Percentiles rank a stretch among this genome's conserved stretches.
These are phyloP conservation scores for Struthidea cinerea DNA, from an alignment of 2,113 vertebrate genomes.

Conservation along the genomic window DNA sequence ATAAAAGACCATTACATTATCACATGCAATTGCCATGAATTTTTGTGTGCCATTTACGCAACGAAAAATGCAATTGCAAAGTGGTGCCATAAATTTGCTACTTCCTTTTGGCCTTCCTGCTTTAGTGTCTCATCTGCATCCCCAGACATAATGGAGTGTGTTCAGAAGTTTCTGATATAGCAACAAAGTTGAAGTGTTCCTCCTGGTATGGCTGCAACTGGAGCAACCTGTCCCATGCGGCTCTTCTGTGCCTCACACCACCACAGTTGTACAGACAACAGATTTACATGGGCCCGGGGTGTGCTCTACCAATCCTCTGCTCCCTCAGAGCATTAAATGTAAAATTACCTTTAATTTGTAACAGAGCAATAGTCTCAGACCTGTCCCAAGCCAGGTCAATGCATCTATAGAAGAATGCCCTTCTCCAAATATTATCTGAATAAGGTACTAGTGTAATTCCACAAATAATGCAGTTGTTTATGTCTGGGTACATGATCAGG, in stretches of 20 bases:
- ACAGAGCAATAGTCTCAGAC: neutral
- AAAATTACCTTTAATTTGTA: neutral
- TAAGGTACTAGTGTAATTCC: neutral
- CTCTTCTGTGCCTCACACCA: neutral
- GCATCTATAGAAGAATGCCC: neutral
- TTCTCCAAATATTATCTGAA: neutral
- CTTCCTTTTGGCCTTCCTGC: neutral
- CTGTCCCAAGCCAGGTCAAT: neutral
- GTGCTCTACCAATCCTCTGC: neutral
- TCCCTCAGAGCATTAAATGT: neutral
- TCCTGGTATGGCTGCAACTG: neutral
- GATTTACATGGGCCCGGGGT: fast-evolving
- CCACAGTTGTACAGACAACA: neutral
- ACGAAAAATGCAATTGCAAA: neutral
- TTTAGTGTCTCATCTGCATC: neutral
- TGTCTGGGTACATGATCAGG: neutral
- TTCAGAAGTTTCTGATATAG: neutral
- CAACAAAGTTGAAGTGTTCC: neutral
- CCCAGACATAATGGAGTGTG: neutral
- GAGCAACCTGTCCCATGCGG: neutral
- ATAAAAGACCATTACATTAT: neutral
- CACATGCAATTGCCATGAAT: neutral
- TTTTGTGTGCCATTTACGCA: neutral
- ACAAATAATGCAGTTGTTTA: neutral
- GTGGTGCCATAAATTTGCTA: neutral